These are phyloP conservation scores for Venustoraphidia nigricollis DNA, from an alignment of 2,888 invertebrate genomes.

Conservation along the genomic window DNA sequence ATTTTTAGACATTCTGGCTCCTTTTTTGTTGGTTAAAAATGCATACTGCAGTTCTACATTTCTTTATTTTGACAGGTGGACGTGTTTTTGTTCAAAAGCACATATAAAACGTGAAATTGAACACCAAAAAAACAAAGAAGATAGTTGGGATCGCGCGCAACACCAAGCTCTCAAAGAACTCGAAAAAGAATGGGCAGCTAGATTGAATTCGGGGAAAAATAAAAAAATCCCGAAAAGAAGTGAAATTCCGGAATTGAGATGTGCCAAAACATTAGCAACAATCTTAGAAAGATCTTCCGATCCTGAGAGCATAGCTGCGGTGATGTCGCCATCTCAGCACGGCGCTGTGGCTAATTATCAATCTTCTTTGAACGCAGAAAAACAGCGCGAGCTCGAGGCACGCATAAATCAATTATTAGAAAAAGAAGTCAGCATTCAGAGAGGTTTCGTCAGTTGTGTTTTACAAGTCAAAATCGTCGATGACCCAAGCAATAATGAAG, in stretches of 20 bases:
- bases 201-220: not conserved
- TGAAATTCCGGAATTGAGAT: constrained; percentile 13
- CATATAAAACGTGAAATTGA: no score
- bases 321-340: constrained; percentile 29
- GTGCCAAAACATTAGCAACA: constrained; percentile 18
- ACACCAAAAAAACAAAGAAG: constrained; percentile 17
- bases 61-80: no score
- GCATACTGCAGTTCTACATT: no score
- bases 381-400: constrained; percentile 13
- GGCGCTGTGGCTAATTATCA: constrained; percentile 27
- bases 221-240: constrained; percentile 3
- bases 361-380: constrained; percentile 9
- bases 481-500: constrained; percentile 9
- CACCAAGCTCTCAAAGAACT: constrained; percentile 34
- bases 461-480: constrained; percentile 28
- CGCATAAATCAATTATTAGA: constrained; percentile 11
- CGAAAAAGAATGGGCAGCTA: constrained; percentile 14
- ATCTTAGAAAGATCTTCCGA: constrained; percentile 30
- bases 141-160: constrained; percentile 32
- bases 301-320: constrained; percentile 32
- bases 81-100: no score
- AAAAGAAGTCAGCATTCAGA: not conserved
- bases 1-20: no score
- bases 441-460: no score
- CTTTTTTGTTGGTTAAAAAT: no score